Evolutionary conservation across 2,113 vertebrate species (phyloP), one percentile per base, ranked within the genome.

Genomic region (Thunnus maccoyii): DNA sequence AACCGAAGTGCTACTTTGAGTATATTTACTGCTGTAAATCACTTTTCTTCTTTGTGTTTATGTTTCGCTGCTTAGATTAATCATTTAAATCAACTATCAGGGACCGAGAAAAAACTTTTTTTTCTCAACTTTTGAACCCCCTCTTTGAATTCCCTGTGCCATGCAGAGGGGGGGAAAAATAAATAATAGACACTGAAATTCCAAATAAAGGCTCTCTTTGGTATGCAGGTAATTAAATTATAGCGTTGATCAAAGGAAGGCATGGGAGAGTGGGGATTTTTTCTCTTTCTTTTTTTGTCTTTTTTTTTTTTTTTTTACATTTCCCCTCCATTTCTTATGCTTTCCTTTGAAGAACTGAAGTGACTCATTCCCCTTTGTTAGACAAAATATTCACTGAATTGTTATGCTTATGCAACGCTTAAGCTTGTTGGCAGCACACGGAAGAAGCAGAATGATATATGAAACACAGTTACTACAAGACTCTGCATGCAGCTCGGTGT

Each of bases 221-320:
- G 58, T 82, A 32, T 72, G 70, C 87, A 86, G 82, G 82, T 91
- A 90, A 91, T 92, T 86, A 89, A 91, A 91, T 90, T 75, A 86
- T 63, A 80, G 85, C 61, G 66, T 30, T 89, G 85, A 93, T 92
- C 89, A 93, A 88, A 92, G 89, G 55, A 22, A 84, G 63, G 52
- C 75, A 66, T 57, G 61, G 13, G 57, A 84, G 79, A 7, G 36
- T 2, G 36, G 17, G n/a, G 13, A 15, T 50, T 46, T 25, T 46
- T 47, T 66, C 4, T 4, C 36, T 78, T 18, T 65, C 2, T 63
- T n/a, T n/a, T 22, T 47, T 36, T 51, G 51, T n/a, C 30, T 16
- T 36, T 30, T 62, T 22, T 22, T 22, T 22, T 22, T 22, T 22
- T 22, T 55, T 72, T 60, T 46, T 51, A 71, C 32, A 87, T 60